Evolutionary conservation across 2,113 vertebrate genomes (phyloP).

Genomic region (Oxyruncus cristatus): DNA sequence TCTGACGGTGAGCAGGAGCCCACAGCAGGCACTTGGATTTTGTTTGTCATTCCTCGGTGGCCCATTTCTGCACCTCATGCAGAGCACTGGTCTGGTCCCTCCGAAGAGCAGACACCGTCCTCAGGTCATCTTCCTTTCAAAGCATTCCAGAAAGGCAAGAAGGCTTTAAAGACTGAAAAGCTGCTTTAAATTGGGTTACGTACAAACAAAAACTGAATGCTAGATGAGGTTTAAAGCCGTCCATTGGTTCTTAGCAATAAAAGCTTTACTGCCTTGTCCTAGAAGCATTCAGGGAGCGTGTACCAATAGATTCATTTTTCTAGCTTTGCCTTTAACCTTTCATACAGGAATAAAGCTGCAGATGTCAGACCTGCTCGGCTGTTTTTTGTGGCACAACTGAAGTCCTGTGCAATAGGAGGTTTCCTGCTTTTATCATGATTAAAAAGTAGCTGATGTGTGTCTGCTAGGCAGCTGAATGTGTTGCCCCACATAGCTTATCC

Average conservation of each 20-base stretch:
- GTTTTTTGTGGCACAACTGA: not conserved
- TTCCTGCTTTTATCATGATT: not conserved
- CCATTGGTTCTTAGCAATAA: not conserved
- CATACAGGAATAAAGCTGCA: slow-evolving; percentile 26
- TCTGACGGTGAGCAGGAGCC: not conserved
- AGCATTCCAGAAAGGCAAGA: slow-evolving; percentile 11
- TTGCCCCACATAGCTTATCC: not conserved
- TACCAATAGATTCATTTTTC: slow-evolving; percentile 5
- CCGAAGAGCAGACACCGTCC: not conserved
- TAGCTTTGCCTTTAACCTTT: slow-evolving; percentile 44
- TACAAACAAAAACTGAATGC: not conserved
- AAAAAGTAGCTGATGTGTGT: not conserved
- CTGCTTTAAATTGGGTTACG: not conserved
- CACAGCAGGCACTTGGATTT: not conserved
- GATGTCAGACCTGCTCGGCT: not conserved
- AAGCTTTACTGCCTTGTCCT: slow-evolving; percentile 20
- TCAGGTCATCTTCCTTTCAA: slow-evolving; percentile 45
- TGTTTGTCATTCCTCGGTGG: not conserved
- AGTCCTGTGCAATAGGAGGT: not conserved
- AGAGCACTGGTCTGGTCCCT: not conserved
- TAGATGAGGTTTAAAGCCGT: slow-evolving; percentile 17
- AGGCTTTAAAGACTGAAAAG: slow-evolving; percentile 12
- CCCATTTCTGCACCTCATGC: not conserved
- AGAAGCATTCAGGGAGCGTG: not conserved
- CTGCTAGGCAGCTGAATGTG: not conserved